Evolutionary conservation across 2,888 invertebrate species (phyloP).

Genomic region (Acheta domesticus): DNA sequence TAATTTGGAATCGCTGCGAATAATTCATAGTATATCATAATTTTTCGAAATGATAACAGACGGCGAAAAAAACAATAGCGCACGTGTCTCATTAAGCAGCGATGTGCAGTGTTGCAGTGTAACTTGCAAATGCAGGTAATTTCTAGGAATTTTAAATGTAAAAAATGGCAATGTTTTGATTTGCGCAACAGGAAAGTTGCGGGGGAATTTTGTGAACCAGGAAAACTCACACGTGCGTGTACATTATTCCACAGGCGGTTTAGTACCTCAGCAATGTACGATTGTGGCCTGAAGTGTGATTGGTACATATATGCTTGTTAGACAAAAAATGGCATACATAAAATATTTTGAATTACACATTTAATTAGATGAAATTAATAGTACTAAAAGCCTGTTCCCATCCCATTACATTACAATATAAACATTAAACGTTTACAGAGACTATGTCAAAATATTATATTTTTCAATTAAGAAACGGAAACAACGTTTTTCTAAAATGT

Average conservation of each 20-base stretch:
- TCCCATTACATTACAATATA: too few relatives aligned
- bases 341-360: too few relatives aligned
- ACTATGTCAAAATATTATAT: too few relatives aligned
- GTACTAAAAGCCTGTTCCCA: too few relatives aligned
- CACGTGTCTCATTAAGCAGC: neutral
- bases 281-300: too few relatives aligned
- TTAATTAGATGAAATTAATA: too few relatives aligned
- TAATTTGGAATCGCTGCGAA: neutral
- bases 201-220: neutral
- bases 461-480: too few relatives aligned
- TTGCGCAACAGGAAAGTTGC: neutral
- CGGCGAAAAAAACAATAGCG: neutral
- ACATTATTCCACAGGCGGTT: neutral
- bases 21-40: conserved; percentile 2
- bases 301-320: too few relatives aligned
- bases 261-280: neutral
- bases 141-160: neutral
- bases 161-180: conserved; percentile 7
- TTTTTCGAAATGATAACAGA: neutral
- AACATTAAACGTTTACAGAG: too few relatives aligned
- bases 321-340: too few relatives aligned
- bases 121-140: neutral
- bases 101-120: neutral
- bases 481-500: too few relatives aligned
- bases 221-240: neutral